phyloP scores from a whole-genome alignment of 2,888 invertebrate genomes.

The Spodoptera exigua region DNA sequence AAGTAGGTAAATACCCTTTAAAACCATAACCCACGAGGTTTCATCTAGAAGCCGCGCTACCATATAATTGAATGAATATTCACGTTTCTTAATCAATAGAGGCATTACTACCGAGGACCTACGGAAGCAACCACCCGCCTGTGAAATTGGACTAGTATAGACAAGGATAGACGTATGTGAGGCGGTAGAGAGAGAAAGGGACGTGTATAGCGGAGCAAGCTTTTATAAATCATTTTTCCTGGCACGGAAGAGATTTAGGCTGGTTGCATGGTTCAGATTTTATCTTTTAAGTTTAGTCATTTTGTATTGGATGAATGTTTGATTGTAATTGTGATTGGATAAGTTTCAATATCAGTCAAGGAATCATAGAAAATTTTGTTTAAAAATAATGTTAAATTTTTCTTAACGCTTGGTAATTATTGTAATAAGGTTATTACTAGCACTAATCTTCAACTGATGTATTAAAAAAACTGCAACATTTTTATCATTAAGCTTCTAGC shows the following conservation, averaged over 20 bases:
- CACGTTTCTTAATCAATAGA: constrained; percentile 88
- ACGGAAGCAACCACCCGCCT: constrained; percentile 83
- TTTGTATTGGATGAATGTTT: not conserved
- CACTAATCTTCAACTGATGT: no score
- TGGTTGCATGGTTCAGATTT: constrained; percentile 58
- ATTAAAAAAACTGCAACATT: no score
- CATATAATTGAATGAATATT: constrained; percentile 89
- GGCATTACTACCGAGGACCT: constrained; percentile 82
- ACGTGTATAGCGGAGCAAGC: constrained; percentile 67
- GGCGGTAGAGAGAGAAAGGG: constrained; percentile 62
- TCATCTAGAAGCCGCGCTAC: constrained; percentile 78
- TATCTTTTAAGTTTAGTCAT: constrained; percentile 7
- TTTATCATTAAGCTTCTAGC: no score
- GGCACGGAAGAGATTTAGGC: constrained; percentile 79
- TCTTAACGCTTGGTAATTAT: no score
- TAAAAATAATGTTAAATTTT: no score
- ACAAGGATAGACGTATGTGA: constrained; percentile 66
- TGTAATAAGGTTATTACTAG: no score
- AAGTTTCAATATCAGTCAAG: no score
- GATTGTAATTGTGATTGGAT: no score
- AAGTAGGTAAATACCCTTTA: constrained; percentile 60
- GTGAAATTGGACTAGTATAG: constrained; percentile 86
- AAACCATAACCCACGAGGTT: constrained; percentile 72
- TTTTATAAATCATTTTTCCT: constrained; percentile 89
- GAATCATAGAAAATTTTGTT: no score